Percentiles rank a stretch among this genome's conserved stretches.
These are phyloP conservation scores for Lycaon pictus DNA, from an alignment of 2,113 vertebrate genomes.

Conservation along the genomic window DNA sequence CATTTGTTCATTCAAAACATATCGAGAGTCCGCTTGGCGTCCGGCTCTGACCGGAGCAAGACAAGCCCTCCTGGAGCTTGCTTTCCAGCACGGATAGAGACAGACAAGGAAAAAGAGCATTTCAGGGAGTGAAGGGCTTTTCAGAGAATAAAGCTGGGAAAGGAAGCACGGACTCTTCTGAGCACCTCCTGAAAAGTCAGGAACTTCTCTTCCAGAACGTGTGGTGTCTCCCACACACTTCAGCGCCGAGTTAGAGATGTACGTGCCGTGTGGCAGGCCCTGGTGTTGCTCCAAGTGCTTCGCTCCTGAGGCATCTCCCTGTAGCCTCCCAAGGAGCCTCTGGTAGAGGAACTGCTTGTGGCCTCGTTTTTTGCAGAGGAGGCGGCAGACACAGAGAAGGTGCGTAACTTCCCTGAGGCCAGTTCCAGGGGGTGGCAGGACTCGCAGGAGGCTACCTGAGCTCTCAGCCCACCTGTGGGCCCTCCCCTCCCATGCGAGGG, in stretches of 20 bases:
- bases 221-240: fast-evolving
- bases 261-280: fast-evolving
- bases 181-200: background rate
- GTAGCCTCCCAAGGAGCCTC: background rate
- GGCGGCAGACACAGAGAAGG: background rate
- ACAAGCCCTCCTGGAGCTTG: background rate
- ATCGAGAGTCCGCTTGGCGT: background rate
- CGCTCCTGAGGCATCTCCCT: fast-evolving
- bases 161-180: background rate
- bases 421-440: background rate
- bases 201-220: background rate
- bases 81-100: background rate
- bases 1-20: background rate
- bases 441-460: background rate
- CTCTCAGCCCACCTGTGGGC: background rate
- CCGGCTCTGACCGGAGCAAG: background rate
- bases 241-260: background rate
- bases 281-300: too few species aligned
- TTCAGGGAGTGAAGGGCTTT: background rate
- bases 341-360: fast-evolving
- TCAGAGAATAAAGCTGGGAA: background rate
- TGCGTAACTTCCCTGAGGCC: background rate
- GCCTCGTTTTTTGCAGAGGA: background rate
- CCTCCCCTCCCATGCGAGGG: background rate
- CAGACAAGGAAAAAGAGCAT: background rate